A percentile compares a stretch with the other conserved stretches of the same genome.
Conservation (phyloP, 2,113 vertebrate species). For the Apaloderma vittatum region DNA sequence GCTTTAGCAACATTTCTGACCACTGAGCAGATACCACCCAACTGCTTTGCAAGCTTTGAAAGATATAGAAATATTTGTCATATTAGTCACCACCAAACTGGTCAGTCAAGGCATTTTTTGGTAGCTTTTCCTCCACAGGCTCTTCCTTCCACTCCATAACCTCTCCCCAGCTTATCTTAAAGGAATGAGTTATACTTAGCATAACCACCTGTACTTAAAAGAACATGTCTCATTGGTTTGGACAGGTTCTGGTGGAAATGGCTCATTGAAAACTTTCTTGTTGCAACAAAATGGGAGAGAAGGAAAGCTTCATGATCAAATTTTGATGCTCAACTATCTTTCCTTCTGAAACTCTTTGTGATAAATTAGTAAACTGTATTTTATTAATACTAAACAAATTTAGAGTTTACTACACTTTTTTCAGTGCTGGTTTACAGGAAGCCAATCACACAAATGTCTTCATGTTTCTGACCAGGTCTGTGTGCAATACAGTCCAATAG, state of each 20-base stretch:
- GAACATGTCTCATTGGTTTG: neutral
- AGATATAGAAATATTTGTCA: neutral
- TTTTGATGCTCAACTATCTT: neutral
- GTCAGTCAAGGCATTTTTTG: neutral
- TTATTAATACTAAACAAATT: neutral
- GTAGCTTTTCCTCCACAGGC: neutral
- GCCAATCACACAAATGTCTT: neutral
- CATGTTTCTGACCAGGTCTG: neutral
- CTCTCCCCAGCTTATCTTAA: neutral
- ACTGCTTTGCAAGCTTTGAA: neutral
- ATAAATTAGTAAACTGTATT: neutral
- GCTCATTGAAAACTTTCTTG: neutral
- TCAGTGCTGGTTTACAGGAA: neutral
- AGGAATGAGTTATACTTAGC: neutral
- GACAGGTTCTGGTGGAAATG: neutral
- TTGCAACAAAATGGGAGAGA: neutral
- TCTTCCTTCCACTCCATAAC: neutral
- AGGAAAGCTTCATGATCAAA: neutral
- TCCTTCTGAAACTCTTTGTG: neutral
- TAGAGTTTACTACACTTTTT: neutral
- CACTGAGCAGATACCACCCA: accelerated
- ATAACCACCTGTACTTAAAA: neutral
- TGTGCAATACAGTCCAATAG: neutral
- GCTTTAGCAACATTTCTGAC: neutral
- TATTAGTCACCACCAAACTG: neutral